Percentiles rank a stretch among this genome's conserved stretches.
Conservation (phyloP, 2,797 vertebrate species). For the Bradypodion pumilum region DNA sequence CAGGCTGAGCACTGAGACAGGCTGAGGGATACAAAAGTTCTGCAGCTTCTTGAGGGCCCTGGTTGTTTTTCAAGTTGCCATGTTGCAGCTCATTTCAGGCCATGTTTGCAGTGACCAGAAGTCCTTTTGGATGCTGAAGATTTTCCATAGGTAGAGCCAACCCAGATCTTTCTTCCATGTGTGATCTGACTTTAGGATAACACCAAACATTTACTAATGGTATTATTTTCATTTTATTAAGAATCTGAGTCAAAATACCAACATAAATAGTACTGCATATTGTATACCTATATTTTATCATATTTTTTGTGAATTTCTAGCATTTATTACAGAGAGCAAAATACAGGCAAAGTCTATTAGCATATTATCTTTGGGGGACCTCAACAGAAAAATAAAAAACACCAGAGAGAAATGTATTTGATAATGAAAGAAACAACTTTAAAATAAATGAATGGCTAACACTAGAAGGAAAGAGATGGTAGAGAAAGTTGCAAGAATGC, state of each 20-base stretch:
- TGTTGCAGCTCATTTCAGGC: neutral
- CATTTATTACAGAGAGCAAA: neutral
- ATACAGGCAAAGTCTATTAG: neutral
- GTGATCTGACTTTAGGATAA: neutral
- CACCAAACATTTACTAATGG: neutral
- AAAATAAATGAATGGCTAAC: conserved; percentile 7
- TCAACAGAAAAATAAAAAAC: conserved; percentile 31
- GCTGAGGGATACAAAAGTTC: neutral
- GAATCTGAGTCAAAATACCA: neutral
- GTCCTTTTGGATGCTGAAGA: no score
- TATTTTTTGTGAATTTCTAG: neutral
- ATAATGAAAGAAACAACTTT: neutral
- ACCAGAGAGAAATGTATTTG: neutral
- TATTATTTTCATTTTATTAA: neutral
- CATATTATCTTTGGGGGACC: neutral
- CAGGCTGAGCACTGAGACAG: no score
- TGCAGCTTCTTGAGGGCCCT: neutral
- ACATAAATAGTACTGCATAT: neutral
- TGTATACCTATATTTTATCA: neutral
- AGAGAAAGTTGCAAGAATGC: neutral
- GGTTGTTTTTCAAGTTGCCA: neutral
- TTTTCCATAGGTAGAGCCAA: neutral
- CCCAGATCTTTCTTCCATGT: neutral
- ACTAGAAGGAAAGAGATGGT: neutral
- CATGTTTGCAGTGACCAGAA: neutral